Evolutionary conservation across 2,797 vertebrate genomes (phyloP), one percentile per base, ranked within the genome.

Genomic region (Gobio occitaniae): DNA sequence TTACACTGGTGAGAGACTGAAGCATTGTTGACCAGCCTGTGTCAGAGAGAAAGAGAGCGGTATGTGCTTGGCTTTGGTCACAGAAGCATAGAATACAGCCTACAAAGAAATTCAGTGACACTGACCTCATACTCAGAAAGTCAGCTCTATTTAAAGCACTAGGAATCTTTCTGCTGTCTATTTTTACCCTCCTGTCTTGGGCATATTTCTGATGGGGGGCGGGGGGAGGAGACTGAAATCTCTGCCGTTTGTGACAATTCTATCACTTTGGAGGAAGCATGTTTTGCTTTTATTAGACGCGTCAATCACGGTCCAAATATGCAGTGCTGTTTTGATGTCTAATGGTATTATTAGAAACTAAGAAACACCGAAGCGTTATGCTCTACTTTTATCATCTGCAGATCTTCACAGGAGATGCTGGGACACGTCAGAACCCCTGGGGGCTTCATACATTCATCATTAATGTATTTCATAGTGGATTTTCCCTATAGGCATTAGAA

Each of bases 91-190:
- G 47, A 81, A 70, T 36, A 84, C 48, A 84, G 66, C 68, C 77
- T 70, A 71, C 83, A 87, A 87, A 86, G 88, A 87, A 81, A 76
- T 79, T 70, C 66, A 56, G 80, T 88, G 80, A 79, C 82, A 80
- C 86, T 86, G 84, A 87, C 81, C 87, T 74, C 83, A 85, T 63
- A 77, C 84, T 75, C 52, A 9, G 74, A n/a, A 69, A 86, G 83
- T 82, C 82, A 82, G 80, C 54, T 81, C 86, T 89, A 90, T 89
- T 89, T 89, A 74, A 84, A 91, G 84, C 86, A 41, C 79, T 63
- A 70, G 29, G 70, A 86, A 72, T 86, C 82, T 72, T 84, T 89
- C 80, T 71, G 21, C 68, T 6, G 56, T 78, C 88, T 88, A 84
- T 91, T 89, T 90, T 88, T 90, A 91, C 83, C 78, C 78, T 69